Conservation (phyloP, 2,797 vertebrate species). For the Neosalanx taihuensis region DNA sequence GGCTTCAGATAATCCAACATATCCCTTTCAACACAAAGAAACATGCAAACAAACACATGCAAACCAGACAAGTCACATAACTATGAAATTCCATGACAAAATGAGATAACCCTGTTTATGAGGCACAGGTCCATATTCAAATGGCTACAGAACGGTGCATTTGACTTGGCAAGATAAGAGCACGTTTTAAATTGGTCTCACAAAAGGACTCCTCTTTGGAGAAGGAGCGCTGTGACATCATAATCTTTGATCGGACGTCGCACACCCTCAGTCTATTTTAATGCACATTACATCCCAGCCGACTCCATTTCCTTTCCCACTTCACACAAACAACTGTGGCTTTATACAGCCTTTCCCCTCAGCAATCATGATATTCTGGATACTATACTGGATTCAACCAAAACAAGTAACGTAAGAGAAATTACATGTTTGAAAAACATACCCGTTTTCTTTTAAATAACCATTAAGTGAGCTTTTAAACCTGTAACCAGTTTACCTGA, state of each 20-base stretch:
- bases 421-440: too few species aligned
- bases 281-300: background rate
- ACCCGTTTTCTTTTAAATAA: background rate
- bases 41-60: background rate
- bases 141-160: conserved; percentile 39
- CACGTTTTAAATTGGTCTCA: conserved; percentile 6
- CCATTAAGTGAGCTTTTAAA: conserved; percentile 15
- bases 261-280: background rate
- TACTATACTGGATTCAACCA: background rate
- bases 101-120: conserved; percentile 30
- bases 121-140: conserved; percentile 49
- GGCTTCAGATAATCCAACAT: background rate
- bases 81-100: background rate
- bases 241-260: background rate
- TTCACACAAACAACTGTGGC: too few species aligned
- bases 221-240: background rate
- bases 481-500: conserved; percentile 22
- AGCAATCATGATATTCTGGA: too few species aligned
- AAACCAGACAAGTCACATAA: background rate
- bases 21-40: background rate
- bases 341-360: too few species aligned
- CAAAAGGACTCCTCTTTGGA: conserved; percentile 6
- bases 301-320: background rate
- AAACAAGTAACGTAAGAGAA: background rate
- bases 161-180: conserved; percentile 54